Conservation (phyloP, 2,797 vertebrate genomes). For the Esox masquinongy region DNA sequence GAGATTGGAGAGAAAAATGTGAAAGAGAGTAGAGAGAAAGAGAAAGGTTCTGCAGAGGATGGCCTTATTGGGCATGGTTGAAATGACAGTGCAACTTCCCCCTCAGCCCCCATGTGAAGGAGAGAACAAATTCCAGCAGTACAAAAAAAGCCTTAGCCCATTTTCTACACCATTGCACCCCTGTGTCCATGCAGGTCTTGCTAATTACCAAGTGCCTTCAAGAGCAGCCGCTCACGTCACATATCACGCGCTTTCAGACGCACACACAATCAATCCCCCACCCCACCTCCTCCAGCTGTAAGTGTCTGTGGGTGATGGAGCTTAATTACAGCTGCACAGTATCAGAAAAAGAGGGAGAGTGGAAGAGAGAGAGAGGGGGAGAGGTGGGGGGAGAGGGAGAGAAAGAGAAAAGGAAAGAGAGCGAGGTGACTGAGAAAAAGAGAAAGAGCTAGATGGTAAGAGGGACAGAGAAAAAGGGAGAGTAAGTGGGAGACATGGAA, state of each 20-base stretch:
- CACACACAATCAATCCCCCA: background rate
- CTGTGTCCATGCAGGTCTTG: background rate
- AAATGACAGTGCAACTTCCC: background rate
- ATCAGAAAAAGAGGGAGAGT: background rate
- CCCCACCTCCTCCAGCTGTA: background rate
- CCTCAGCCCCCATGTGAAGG: background rate
- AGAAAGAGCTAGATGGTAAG: too few species aligned
- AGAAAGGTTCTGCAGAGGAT: background rate
- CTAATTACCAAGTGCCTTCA: conserved; percentile 2
- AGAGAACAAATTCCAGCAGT: background rate
- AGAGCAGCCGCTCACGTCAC: background rate
- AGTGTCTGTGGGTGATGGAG: background rate
- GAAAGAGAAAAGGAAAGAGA: too few species aligned
- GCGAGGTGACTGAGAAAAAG: too few species aligned
- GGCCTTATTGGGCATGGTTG: background rate
- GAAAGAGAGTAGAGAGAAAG: background rate
- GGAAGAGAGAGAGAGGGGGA: too few species aligned
- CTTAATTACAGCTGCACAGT: background rate
- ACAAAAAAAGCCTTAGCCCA: background rate
- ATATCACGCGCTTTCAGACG: background rate
- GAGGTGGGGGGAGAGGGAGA: too few species aligned
- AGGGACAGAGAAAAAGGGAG: background rate
- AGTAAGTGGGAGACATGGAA: background rate
- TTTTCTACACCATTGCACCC: background rate
- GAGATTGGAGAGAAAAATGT: background rate